Evolutionary conservation across 2,888 invertebrate species (phyloP).

Genomic region (Trachelus tabidus): DNA sequence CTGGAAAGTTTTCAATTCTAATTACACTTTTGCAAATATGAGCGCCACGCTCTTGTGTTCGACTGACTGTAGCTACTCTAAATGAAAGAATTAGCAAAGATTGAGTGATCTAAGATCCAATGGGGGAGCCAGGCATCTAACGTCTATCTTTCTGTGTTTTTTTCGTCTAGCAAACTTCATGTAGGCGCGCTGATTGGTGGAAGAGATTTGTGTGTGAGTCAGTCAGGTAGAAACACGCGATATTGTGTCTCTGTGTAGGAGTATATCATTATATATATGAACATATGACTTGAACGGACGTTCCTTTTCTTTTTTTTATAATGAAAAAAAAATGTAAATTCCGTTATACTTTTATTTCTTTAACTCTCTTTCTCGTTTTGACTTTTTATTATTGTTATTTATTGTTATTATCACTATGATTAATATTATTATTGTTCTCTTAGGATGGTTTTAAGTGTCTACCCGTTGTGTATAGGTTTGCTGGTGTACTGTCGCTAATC

Average conservation of each 20-base stretch:
- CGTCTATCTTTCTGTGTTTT: constrained; percentile 60
- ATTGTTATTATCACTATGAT: too few relatives aligned
- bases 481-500: constrained; percentile 44
- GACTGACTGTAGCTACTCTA: too few relatives aligned
- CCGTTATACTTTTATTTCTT: constrained; percentile 27
- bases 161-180: constrained; percentile 63
- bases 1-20: too few relatives aligned
- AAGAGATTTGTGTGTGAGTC: constrained; percentile 65
- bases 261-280: neutral
- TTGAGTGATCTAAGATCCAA: too few relatives aligned
- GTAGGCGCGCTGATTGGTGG: constrained; percentile 64
- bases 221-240: constrained; percentile 58
- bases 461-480: constrained; percentile 38
- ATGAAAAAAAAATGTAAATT: constrained; percentile 25
- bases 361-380: constrained; percentile 19
- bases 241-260: constrained; percentile 37
- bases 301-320: constrained; percentile 18
- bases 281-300: constrained; percentile 27
- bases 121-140: constrained; percentile 33
- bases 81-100: too few relatives aligned
- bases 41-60: too few relatives aligned
- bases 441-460: too few relatives aligned
- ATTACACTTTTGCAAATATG: too few relatives aligned
- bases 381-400: neutral
- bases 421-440: too few relatives aligned